Base-by-base conservation (phyloP, 2,888 invertebrate genomes). In the Coelopa pilipes region DNA sequence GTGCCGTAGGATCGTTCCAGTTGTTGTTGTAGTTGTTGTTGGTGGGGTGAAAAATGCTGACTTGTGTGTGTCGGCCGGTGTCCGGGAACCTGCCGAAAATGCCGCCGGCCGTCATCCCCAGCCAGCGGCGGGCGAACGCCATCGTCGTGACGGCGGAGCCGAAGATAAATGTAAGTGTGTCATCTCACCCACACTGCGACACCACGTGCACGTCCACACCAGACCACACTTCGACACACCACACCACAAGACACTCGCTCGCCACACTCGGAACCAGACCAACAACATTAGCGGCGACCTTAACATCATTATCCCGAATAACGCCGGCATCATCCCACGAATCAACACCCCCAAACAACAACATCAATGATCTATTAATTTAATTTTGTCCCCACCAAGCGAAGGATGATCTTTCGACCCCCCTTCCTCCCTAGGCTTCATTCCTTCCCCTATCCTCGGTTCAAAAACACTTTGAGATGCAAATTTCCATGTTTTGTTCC, bases 1-100 rank as follows among this genome's bases (percentile, higher is more conserved):
- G 34, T 34, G 34, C 7, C 34, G 34, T 34, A 34, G 34, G 2
- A 7, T 34, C 7, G 34, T 34, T 34, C 34, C 4, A 4, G 34
- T 34, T 34, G 34, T 34, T 34, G 34, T 34, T 4, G 34, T 34
- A 34, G 34, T 34, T 34, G 34, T 59, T 59, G 24, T 13, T 34
- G 24, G 12, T 34, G 62, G 10, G 12, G 45, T n/a, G 65, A 62
- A 76, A 62, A 75, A 88, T 88, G 87, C 80, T 88, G 78, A 86
- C 88, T 75, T 88, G 87, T 79, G 87, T 88, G 76, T 88, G 87
- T 82, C 88, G 88, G 78, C 87, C 87, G 77, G 88, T 88, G 60
- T 87, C 87, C 76, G 85, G 88, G 75, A 85, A 87, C 80, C 82
- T 88, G 80, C 87, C 88, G 78, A 87, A 87, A 82, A 85, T 87